Evolutionary conservation across 2,113 vertebrate genomes (phyloP).

Genomic region (Lagopus leucura): DNA sequence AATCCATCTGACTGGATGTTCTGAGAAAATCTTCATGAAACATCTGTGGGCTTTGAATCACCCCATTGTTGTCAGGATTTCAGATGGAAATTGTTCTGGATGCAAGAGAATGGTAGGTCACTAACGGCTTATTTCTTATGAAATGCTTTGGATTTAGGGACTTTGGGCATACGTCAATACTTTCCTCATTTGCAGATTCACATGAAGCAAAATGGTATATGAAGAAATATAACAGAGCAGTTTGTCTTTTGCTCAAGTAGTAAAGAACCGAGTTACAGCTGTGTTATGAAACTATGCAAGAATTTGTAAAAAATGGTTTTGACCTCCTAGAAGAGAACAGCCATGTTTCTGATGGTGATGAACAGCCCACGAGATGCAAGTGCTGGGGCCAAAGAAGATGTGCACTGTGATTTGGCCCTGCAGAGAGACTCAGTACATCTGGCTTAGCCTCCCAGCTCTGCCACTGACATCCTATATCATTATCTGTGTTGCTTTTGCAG

Average conservation of each 20-base stretch:
- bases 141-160: conserved; percentile 13
- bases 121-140: conserved; percentile 9
- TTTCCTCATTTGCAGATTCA: conserved; percentile 12
- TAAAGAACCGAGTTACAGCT: neutral
- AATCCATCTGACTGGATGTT: conserved; percentile 36
- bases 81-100: conserved; percentile 44
- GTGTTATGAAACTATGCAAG: neutral
- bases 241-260: neutral
- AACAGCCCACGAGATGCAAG: neutral
- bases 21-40: conserved; percentile 36
- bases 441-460: neutral
- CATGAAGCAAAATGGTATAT: conserved; percentile 1
- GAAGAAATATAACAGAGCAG: neutral
- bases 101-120: neutral
- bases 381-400: neutral
- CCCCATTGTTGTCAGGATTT: conserved; percentile 24
- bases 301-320: neutral
- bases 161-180: neutral
- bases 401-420: neutral
- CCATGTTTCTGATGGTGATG: neutral
- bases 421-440: neutral
- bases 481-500: neutral
- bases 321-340: neutral
- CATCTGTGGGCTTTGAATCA: conserved; percentile 22
- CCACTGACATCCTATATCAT: neutral